phyloP scores from a whole-genome alignment of 2,797 vertebrate species.

The Cryptoblepharus egeriae region DNA sequence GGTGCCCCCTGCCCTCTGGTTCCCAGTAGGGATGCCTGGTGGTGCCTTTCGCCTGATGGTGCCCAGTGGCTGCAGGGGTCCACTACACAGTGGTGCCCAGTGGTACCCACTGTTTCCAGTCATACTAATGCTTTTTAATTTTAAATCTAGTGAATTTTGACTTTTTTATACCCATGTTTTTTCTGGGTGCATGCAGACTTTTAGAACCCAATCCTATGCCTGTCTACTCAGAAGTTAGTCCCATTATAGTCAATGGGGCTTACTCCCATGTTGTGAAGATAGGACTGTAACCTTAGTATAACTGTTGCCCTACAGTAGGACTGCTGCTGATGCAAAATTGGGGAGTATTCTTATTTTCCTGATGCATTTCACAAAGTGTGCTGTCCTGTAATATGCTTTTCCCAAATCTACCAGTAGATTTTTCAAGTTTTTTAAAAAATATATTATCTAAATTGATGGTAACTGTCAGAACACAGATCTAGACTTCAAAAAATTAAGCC shows the following conservation, averaged over 20 bases:
- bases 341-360: background rate
- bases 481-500: background rate
- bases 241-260: too few relatives aligned
- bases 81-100: too few relatives aligned
- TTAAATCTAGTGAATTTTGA: background rate
- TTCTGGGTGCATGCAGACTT: background rate
- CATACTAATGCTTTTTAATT: background rate
- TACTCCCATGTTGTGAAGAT: too few relatives aligned
- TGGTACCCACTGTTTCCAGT: background rate
- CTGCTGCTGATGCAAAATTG: background rate
- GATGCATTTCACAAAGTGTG: background rate
- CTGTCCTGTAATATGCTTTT: background rate
- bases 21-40: too few relatives aligned
- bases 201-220: too few relatives aligned
- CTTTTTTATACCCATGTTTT: background rate
- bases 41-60: too few relatives aligned
- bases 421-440: background rate
- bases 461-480: background rate
- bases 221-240: too few relatives aligned
- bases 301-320: background rate
- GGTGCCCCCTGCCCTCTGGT: too few relatives aligned
- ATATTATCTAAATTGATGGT: background rate
- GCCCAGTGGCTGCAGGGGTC: too few relatives aligned
- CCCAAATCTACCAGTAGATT: background rate
- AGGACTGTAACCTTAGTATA: too few relatives aligned